Conservation (phyloP, 2,888 invertebrate species). For the Bombyx huttoni region DNA sequence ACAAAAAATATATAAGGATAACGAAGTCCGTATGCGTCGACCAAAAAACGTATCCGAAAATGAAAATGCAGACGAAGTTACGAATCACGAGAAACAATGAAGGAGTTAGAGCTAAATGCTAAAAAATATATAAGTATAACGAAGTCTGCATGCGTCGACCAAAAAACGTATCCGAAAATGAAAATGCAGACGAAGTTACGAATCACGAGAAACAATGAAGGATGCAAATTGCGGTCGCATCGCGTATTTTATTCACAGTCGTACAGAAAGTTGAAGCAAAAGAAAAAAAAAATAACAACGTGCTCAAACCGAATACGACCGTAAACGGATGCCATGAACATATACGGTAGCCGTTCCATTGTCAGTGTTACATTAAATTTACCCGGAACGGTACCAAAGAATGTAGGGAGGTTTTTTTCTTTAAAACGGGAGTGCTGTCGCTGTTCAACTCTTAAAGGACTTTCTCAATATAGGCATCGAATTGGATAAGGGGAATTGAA, state of each 20-base stretch:
- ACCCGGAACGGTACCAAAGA: slow-evolving; percentile 26
- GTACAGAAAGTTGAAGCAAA: slow-evolving; percentile 10
- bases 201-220: slow-evolving; percentile 54
- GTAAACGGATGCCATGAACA: slow-evolving; percentile 35
- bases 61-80: slow-evolving; percentile 35
- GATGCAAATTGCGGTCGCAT: slow-evolving; percentile 54
- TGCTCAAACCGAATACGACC: slow-evolving; percentile 40
- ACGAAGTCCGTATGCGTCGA: slow-evolving; percentile 22
- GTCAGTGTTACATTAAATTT: slow-evolving; percentile 38
- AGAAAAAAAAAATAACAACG: slow-evolving; percentile 30
- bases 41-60: slow-evolving; percentile 20
- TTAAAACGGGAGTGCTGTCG: slow-evolving; percentile 8
- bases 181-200: slow-evolving; percentile 39
- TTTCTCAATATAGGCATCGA: too few species aligned
- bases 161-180: slow-evolving; percentile 17
- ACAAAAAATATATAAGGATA: slow-evolving; percentile 13
- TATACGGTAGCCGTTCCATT: slow-evolving; percentile 39
- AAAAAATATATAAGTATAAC: slow-evolving; percentile 24
- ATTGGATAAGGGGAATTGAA: too few species aligned
- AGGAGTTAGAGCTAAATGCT: slow-evolving; percentile 13
- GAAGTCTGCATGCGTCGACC: slow-evolving; percentile 25
- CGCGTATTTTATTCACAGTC: slow-evolving; percentile 43
- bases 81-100: slow-evolving; percentile 57
- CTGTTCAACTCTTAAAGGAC: not conserved
- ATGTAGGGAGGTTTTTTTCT: slow-evolving; percentile 7